phyloP scores from a whole-genome alignment of 2,113 vertebrate genomes.

The Marmota monax region DNA sequence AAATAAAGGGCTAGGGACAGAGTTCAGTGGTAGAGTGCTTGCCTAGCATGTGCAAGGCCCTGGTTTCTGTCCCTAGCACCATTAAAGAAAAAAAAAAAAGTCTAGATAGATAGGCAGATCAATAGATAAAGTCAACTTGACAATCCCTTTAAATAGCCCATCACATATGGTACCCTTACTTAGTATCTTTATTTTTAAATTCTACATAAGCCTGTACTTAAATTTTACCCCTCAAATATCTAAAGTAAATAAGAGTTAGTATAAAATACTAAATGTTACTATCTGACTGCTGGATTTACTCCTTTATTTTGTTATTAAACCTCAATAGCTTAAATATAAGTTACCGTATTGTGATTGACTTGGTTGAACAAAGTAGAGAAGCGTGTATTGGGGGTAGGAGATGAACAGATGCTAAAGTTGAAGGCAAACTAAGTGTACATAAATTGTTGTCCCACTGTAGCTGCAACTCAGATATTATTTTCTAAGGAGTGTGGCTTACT shows the following conservation, averaged over 20 bases:
- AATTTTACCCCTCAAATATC: constrained; percentile 12
- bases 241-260: background rate
- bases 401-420: background rate
- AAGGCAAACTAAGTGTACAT: background rate
- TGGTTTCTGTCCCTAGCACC: background rate
- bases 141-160: background rate
- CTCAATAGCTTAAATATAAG: background rate
- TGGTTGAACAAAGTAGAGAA: background rate
- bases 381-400: background rate
- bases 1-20: background rate
- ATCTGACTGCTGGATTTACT: constrained; percentile 10
- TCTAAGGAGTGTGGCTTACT: background rate
- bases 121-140: background rate
- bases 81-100: background rate
- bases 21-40: background rate
- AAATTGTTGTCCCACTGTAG: background rate
- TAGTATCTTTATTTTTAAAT: background rate
- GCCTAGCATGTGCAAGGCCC: too few relatives aligned
- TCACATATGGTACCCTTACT: background rate
- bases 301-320: constrained; percentile 27
- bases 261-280: constrained; percentile 21
- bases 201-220: background rate
- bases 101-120: background rate
- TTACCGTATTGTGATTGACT: constrained; percentile 7
- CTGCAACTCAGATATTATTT: background rate